Conservation (phyloP, 2,797 vertebrate species). For the Sebastes trivittatus region DNA sequence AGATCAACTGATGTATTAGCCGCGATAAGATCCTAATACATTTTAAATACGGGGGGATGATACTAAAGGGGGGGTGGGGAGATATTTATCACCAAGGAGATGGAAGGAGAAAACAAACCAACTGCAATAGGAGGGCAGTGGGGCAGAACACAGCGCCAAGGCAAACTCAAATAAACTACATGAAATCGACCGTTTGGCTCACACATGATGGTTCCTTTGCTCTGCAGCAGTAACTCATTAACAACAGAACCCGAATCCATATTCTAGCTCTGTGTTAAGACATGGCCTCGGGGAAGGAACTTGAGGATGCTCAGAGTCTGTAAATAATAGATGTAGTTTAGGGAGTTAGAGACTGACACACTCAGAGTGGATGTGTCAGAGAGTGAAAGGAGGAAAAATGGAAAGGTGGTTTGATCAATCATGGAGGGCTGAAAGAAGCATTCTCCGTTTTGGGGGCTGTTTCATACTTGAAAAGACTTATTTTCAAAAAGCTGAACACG, state of each 20-base stretch:
- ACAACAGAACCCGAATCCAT: conserved; percentile 37
- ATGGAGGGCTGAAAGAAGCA: not conserved
- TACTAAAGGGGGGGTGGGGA: not conserved
- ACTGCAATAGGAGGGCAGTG: not conserved
- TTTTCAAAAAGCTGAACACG: not conserved
- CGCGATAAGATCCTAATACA: conserved; percentile 49
- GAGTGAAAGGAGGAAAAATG: conserved; percentile 29
- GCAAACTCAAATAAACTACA: conserved; percentile 32
- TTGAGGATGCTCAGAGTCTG: conserved; percentile 47
- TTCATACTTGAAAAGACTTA: not conserved
- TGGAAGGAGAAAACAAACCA: conserved; percentile 8
- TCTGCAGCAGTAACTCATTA: conserved; percentile 43
- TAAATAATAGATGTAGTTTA: conserved; percentile 72
- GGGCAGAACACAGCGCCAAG: conserved; percentile 6
- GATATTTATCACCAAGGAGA: conserved; percentile 35
- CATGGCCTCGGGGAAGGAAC: conserved; percentile 31
- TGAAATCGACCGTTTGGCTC: conserved; percentile 13
- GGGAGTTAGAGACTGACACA: conserved; percentile 42
- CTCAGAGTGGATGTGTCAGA: conserved; percentile 27
- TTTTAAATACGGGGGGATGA: conserved; percentile 28
- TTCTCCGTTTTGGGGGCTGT: not conserved
- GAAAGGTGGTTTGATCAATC: conserved; percentile 56
- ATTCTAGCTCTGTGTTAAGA: conserved; percentile 26
- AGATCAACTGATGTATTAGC: conserved; percentile 49
- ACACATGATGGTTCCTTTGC: conserved; percentile 1